Conservation (phyloP, 2,797 vertebrate species). For the Parotocinclus haroldoi region DNA sequence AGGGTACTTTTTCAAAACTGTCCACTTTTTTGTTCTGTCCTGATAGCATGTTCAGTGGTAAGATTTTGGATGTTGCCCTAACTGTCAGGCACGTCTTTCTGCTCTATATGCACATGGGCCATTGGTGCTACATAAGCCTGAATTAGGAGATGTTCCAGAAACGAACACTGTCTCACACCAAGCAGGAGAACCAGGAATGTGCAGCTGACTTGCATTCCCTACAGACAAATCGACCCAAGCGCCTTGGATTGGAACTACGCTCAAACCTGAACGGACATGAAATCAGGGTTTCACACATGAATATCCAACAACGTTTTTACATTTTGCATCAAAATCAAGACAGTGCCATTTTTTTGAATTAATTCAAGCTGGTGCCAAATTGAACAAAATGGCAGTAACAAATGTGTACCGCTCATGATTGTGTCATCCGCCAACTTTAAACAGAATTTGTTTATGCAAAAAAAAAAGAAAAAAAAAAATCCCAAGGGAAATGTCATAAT, state of each 20-base stretch:
- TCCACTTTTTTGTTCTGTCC: too few relatives aligned
- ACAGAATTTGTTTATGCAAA: not conserved
- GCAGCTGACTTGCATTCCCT: not conserved
- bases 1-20: not conserved
- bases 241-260: not conserved
- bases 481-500: too few relatives aligned
- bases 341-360: not conserved
- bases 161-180: not conserved
- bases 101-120: not conserved
- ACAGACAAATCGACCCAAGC: not conserved
- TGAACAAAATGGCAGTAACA: not conserved
- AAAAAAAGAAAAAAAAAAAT: too few relatives aligned
- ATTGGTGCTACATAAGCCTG: conserved; percentile 9
- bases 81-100: not conserved
- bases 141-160: not conserved
- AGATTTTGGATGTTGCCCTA: conserved; percentile 1
- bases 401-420: not conserved
- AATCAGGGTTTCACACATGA: not conserved
- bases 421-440: conserved; percentile 6
- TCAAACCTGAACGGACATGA: not conserved
- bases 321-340: not conserved
- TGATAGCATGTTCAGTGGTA: too few relatives aligned
- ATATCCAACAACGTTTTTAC: not conserved
- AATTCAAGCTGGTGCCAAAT: not conserved
- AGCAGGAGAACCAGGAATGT: not conserved